Evolutionary conservation across 2,113 vertebrate genomes (phyloP).

Genomic region (Anhinga rufa): DNA sequence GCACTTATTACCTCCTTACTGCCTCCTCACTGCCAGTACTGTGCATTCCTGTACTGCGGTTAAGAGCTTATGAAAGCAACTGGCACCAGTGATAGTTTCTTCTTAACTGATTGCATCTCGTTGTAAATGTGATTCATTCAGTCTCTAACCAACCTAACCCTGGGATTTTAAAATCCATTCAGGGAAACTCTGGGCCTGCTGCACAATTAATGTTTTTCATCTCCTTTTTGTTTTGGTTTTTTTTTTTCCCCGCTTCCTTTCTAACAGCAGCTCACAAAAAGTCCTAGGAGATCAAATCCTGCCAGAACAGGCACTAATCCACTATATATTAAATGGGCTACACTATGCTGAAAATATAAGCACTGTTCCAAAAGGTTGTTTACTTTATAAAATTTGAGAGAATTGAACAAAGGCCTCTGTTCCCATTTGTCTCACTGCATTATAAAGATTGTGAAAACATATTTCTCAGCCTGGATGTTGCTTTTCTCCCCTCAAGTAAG

Average conservation of each 20-base stretch:
- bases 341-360: background rate
- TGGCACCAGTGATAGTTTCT: background rate
- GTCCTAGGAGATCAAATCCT: conserved; percentile 34
- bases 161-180: conserved; percentile 6
- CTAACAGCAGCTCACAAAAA: background rate
- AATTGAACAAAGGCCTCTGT: conserved; percentile 18
- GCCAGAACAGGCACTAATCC: conserved; percentile 44
- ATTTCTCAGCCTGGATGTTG: background rate
- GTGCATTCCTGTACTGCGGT: background rate
- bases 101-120: background rate
- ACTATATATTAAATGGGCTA: conserved; percentile 2
- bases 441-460: conserved; percentile 9
- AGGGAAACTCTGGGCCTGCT: background rate
- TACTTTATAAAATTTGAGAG: conserved; percentile 17
- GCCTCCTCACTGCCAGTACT: background rate
- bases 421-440: conserved; percentile 32
- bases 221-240: background rate
- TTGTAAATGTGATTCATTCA: background rate
- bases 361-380: background rate
- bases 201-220: background rate
- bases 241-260: background rate
- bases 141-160: background rate
- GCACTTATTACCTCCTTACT: background rate
- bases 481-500: background rate
- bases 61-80: conserved; percentile 5